Conservation (phyloP, 2,888 invertebrate genomes). For the Tenthredo mesomela region DNA sequence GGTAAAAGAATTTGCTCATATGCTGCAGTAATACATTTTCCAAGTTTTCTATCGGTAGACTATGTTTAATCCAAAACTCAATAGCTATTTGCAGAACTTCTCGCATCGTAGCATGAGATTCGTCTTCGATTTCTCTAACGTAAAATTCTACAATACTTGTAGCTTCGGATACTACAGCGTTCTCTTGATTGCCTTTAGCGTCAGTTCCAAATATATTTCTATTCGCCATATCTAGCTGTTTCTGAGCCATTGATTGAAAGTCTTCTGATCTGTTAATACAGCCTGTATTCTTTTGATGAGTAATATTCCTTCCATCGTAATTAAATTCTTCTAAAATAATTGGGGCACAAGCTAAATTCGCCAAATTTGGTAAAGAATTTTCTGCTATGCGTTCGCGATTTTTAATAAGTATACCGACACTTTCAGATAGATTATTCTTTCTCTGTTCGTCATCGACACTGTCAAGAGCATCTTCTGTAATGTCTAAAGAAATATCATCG, state of each 20-base stretch:
- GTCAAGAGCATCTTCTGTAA: constrained; percentile 65
- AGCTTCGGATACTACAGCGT: constrained; percentile 60
- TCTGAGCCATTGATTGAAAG: not conserved
- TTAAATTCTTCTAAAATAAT: constrained; percentile 23
- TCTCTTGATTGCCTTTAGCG: constrained; percentile 43
- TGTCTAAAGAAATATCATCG: constrained; percentile 64
- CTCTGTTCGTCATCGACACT: constrained; percentile 22
- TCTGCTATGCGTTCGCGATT: not conserved
- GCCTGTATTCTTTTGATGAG: not conserved
- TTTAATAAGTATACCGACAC: not conserved
- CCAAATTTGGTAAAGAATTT: constrained; percentile 13
- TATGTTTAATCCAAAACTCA: constrained; percentile 77
- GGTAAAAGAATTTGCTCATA: constrained; percentile 78
- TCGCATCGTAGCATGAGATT: constrained; percentile 68
- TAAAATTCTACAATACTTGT: constrained; percentile 73
- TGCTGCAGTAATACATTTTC: constrained; percentile 81
- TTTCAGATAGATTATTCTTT: not conserved
- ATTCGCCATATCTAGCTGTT: constrained; percentile 28
- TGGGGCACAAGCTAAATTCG: not conserved
- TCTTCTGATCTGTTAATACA: not conserved
- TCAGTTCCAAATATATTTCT: constrained; percentile 13
- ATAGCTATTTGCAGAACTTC: constrained; percentile 73
- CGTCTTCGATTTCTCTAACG: constrained; percentile 71
- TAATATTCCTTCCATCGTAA: not conserved
- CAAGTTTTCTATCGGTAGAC: constrained; percentile 78